Base-by-base conservation (phyloP, 2,113 vertebrate species). In the Anguilla rostrata region DNA sequence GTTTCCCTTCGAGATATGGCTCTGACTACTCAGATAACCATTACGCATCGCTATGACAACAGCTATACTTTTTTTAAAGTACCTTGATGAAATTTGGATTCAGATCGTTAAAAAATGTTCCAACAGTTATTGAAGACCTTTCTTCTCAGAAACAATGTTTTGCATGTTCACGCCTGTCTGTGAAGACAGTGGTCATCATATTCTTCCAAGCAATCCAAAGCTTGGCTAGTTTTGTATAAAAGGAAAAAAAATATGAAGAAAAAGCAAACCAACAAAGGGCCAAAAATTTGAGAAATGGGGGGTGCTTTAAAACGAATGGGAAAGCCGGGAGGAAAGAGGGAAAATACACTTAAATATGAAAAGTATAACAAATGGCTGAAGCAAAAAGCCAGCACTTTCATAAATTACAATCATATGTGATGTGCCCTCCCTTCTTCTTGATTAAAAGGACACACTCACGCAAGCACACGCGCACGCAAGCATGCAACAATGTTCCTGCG, bases 101-200 rank as follows among this genome's bases (percentile, higher is more conserved):
- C 93, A 93, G 86, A 85, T 90, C 91, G 90, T 86, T 94, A 94
- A 93, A 94, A 91, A 93, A 91, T 90, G 92, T 93, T 93, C 94
- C 92, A 88, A 92, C 93, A 90, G 92, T 93, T 91, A 91, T 92
- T 93, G 93, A 66, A 93, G 87, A 88, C 88, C 85, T 57, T 87
- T 88, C 57, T 87, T 88, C 78, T 87, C 41, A 88, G 43, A 86
- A 81, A 53, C 46, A 90, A 84, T 78, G 88, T 87, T 92, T 94
- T 90, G 92, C 92, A 91, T 79, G 18, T 18, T 1, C 57, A 83
- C 0, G 49, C 26, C 39, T 83, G 85, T 85, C 82, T 80, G 66
- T 81, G 87, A 80, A 87, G 89, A 87, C 26, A 29, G 40, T 39
- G 22, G 66, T 56, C 56, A 29, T 34, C 39, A 57, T 22, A 3